phyloP scores from a whole-genome alignment of 2,113 vertebrate species.

The Ondatra zibethicus region DNA sequence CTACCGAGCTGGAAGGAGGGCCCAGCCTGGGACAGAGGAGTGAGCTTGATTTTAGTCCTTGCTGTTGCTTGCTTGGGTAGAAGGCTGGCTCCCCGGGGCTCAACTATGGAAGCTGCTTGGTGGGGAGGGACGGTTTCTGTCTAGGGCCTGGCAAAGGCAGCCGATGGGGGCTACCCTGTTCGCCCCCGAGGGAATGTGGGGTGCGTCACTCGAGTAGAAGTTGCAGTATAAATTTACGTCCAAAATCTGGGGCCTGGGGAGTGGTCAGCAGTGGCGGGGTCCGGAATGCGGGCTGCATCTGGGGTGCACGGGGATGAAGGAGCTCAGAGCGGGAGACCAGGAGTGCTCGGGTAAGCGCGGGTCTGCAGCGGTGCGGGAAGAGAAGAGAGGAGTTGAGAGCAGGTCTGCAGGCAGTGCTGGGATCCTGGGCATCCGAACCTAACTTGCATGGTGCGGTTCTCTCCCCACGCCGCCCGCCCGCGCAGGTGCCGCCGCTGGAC shows the following conservation, averaged over 20 bases:
- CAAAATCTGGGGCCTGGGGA: neutral
- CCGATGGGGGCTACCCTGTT: neutral
- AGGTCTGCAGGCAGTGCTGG: neutral
- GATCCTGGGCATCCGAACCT: neutral
- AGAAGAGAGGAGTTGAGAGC: neutral
- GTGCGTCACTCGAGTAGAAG: too few species aligned
- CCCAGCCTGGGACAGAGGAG: neutral
- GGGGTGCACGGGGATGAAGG: neutral
- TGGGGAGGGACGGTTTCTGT: too few species aligned
- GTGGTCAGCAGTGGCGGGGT: neutral
- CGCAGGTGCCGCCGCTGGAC: slow-evolving; percentile 95
- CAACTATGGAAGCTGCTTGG: neutral
- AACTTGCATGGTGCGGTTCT: slow-evolving; percentile 38
- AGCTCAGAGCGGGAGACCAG: neutral
- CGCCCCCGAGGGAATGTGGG: neutral
- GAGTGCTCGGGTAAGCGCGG: too few species aligned
- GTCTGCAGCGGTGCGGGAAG: too few species aligned
- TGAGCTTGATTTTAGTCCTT: neutral
- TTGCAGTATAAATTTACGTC: neutral
- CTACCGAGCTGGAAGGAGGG: neutral
- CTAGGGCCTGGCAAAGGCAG: neutral
- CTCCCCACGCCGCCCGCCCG: slow-evolving; percentile 42
- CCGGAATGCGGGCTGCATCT: neutral
- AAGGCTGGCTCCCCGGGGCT: neutral
- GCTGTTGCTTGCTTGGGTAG: neutral